Evolutionary conservation across 2,797 vertebrate genomes (phyloP).

Genomic region (Odontamblyopus lacepedii): DNA sequence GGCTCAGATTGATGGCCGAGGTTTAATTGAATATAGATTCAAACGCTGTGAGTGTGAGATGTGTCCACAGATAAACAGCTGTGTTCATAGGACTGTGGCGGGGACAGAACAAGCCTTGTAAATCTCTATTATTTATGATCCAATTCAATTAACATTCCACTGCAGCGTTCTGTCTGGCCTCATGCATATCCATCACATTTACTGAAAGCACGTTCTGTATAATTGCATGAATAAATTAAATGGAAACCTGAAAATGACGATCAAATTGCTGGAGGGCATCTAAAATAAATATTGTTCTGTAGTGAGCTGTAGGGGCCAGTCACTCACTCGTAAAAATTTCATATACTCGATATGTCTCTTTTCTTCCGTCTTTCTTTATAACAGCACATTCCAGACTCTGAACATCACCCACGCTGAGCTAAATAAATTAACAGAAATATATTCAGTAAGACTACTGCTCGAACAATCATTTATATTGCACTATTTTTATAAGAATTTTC

Average conservation of each 20-base stretch:
- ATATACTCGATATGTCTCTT: no score
- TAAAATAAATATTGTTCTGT: no score
- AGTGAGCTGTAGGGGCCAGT: no score
- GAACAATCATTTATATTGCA: no score
- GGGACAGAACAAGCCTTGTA: not conserved
- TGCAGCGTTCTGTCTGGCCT: not conserved
- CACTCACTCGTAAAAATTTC: no score
- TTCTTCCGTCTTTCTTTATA: no score
- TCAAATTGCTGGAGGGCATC: no score
- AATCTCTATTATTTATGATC: not conserved
- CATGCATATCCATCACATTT: not conserved
- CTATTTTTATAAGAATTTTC: no score
- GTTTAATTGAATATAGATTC: slow-evolving; percentile 59
- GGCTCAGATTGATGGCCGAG: slow-evolving; percentile 36
- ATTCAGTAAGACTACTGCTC: no score
- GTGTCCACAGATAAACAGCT: slow-evolving; percentile 29
- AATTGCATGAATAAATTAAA: not conserved
- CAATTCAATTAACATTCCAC: not conserved
- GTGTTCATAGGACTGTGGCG: not conserved
- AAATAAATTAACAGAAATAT: no score
- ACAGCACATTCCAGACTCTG: no score
- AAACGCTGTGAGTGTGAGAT: slow-evolving; percentile 15
- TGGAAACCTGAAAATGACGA: not conserved
- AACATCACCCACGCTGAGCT: no score
- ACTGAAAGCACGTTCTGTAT: not conserved